These are phyloP conservation scores for Ectobius pallidus DNA, from an alignment of 2,888 invertebrate genomes.

Conservation along the genomic window DNA sequence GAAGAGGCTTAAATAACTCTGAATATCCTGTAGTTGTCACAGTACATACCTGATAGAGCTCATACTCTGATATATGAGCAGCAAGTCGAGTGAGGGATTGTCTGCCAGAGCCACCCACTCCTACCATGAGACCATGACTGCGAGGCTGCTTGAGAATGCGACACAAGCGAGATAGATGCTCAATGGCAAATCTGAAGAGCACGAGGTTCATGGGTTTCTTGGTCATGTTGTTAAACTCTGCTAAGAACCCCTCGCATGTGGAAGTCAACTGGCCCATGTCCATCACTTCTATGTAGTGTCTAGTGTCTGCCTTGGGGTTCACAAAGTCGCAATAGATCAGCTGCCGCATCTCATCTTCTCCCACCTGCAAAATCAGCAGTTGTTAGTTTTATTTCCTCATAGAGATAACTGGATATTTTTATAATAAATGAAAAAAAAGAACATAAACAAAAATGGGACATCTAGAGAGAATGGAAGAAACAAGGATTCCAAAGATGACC, in stretches of 20 bases:
- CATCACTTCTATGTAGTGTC: constrained; percentile 86
- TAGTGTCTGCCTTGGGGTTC: constrained; percentile 89
- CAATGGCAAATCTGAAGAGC: constrained; percentile 90
- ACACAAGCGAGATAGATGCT: constrained; percentile 90
- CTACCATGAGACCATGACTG: constrained; percentile 87
- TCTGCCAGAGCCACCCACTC: constrained; percentile 91
- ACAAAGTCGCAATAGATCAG: constrained; percentile 94
- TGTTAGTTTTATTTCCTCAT: too few species aligned
- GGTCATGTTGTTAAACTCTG: constrained; percentile 93
- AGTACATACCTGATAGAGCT: constrained; percentile 71
- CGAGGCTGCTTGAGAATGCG: constrained; percentile 91
- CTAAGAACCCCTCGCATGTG: constrained; percentile 86
- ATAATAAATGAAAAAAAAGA: too few species aligned
- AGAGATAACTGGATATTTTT: too few species aligned
- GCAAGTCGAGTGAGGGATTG: constrained; percentile 90
- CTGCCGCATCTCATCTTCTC: constrained; percentile 81
- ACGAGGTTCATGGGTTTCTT: constrained; percentile 97
- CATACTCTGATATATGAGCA: constrained; percentile 93
- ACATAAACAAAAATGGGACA: too few species aligned
- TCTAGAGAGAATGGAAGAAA: too few species aligned
- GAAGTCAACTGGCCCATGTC: constrained; percentile 80
- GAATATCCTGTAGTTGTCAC: too few species aligned
- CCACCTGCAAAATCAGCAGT: constrained; percentile 59
- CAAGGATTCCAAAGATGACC: too few species aligned
- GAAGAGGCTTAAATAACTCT: too few species aligned